Evolutionary conservation across 2,113 vertebrate species (phyloP).

Genomic region (Paraplagusia blochii): DNA sequence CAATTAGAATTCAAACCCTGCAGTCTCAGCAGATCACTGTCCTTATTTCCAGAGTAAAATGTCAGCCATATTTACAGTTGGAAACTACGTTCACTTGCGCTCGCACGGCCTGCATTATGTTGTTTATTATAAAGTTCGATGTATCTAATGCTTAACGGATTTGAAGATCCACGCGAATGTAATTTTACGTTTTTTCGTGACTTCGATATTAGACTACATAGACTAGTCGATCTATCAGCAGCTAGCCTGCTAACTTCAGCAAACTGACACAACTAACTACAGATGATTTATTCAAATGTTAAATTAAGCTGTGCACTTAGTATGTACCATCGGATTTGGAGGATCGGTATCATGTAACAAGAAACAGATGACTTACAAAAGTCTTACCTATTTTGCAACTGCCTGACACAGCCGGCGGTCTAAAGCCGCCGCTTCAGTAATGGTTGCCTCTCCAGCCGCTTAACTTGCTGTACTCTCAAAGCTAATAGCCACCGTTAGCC

Average conservation of each 20-base stretch:
- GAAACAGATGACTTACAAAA: not conserved
- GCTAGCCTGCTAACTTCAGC: slow-evolving; percentile 57
- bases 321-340: not conserved
- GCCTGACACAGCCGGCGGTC: slow-evolving; percentile 42
- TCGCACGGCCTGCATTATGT: not conserved
- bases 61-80: slow-evolving; percentile 80
- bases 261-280: slow-evolving; percentile 25
- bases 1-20: slow-evolving; percentile 47
- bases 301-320: not conserved
- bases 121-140: not conserved
- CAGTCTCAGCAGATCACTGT: slow-evolving; percentile 43
- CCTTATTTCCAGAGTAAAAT: slow-evolving; percentile 73
- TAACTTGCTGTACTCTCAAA: slow-evolving; percentile 41
- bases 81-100: slow-evolving; percentile 5
- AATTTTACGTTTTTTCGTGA: not conserved
- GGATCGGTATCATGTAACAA: not conserved
- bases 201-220: slow-evolving; percentile 10
- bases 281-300: slow-evolving; percentile 12
- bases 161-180: not conserved
- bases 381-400: slow-evolving; percentile 60
- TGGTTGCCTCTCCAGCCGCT: slow-evolving; percentile 51
- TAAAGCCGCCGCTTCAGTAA: slow-evolving; percentile 48
- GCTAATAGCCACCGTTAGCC: slow-evolving; percentile 57
- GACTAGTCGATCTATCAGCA: slow-evolving; percentile 15
- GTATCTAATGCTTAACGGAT: not conserved